Conservation (phyloP, 1,140 invertebrate species). For the Vanessa tameamea region DNA sequence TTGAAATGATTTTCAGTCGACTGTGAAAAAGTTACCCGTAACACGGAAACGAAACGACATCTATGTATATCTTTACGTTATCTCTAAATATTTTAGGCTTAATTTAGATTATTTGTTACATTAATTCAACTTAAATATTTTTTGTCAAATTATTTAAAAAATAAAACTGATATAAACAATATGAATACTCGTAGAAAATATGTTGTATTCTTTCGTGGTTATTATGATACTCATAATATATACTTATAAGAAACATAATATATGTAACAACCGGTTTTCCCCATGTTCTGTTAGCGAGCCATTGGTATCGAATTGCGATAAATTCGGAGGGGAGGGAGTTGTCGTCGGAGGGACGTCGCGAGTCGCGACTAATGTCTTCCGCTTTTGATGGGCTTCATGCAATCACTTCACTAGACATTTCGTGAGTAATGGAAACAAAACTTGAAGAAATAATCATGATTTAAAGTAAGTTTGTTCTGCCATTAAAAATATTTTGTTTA, state of each 20-base stretch:
- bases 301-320: constrained; percentile 70
- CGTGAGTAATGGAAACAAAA: not conserved
- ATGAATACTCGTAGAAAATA: not conserved
- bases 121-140: not conserved
- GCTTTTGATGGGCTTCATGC: constrained; percentile 55
- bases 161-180: too few species aligned
- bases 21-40: constrained; percentile 11
- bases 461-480: too few species aligned
- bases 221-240: not conserved
- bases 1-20: constrained; percentile 24
- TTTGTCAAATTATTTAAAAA: too few species aligned
- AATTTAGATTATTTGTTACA: not conserved
- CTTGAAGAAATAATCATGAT: too few species aligned
- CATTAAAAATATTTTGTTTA: too few species aligned
- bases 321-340: constrained; percentile 57
- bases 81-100: not conserved
- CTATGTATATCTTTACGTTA: too few species aligned
- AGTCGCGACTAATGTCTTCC: constrained; percentile 56
- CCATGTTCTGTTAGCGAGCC: constrained; percentile 13
- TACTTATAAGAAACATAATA: not conserved
- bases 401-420: constrained; percentile 3
- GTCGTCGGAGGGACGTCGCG: constrained; percentile 30
- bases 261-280: constrained; percentile 7
- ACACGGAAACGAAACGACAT: constrained; percentile 8
- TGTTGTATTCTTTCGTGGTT: not conserved